A percentile compares a stretch with the other conserved stretches of the same genome.
phyloP scores from a whole-genome alignment of 2,888 invertebrate genomes.

The Patella caerulea region DNA sequence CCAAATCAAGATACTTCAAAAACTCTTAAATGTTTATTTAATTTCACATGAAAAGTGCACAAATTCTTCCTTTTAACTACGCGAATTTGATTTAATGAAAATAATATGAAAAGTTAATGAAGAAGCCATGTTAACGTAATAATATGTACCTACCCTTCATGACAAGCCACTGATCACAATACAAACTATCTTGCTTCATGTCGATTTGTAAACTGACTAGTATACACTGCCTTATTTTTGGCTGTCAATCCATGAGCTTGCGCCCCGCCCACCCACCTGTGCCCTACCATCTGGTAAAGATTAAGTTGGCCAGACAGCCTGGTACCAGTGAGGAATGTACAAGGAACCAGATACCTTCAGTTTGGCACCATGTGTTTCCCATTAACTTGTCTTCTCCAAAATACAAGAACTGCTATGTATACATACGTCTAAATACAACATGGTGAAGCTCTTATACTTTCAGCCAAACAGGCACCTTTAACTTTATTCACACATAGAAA shows the following conservation, averaged over 20 bases:
- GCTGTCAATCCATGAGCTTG: slow-evolving; percentile 1
- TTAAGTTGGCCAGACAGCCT: slow-evolving; percentile 50
- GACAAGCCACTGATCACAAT: slow-evolving; percentile 4
- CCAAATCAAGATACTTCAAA: no score
- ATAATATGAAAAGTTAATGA: no score
- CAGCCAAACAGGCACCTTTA: no score
- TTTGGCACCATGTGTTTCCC: slow-evolving; percentile 20
- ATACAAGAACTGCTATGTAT: slow-evolving; percentile 7
- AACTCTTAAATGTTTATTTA: no score
- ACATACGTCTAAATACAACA: no score
- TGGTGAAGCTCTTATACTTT: no score
- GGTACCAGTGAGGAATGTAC: slow-evolving; percentile 54
- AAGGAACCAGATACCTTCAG: slow-evolving; percentile 38
- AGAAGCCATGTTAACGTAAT: no score
- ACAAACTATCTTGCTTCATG: slow-evolving; percentile 12
- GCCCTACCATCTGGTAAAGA: slow-evolving; percentile 44
- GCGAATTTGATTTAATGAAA: no score
- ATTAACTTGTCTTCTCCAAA: background rate
- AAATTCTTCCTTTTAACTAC: no score
- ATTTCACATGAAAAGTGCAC: no score
- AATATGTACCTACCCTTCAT: slow-evolving; percentile 4
- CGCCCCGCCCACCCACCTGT: slow-evolving; percentile 29
- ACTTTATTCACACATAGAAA: no score
- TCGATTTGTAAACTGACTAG: background rate
- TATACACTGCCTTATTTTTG: background rate